Evolutionary conservation across 2,113 vertebrate species (phyloP).

Genomic region (Gorsachius goisagi): DNA sequence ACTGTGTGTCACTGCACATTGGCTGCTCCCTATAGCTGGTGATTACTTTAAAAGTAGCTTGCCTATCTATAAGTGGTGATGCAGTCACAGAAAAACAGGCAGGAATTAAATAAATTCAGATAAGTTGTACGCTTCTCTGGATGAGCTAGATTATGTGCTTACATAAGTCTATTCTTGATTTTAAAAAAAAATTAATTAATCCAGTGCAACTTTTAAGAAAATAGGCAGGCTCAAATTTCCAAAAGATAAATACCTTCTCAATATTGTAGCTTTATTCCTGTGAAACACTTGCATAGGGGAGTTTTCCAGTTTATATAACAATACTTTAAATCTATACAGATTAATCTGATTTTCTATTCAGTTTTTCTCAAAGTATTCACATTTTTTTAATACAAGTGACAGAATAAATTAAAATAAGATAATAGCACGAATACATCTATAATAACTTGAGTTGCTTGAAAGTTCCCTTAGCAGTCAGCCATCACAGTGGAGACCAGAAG

Average conservation of each 20-base stretch:
- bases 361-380: neutral
- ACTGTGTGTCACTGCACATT: neutral
- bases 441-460: neutral
- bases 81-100: neutral
- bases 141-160: neutral
- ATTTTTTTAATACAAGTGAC: neutral
- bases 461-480: neutral
- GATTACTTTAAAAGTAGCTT: neutral
- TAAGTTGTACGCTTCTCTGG: neutral
- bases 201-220: neutral
- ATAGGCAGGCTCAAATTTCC: neutral
- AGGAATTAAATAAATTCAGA: neutral
- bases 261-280: neutral
- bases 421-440: neutral
- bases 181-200: neutral
- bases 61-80: neutral
- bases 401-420: neutral
- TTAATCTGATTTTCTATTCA: neutral
- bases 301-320: neutral
- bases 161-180: neutral
- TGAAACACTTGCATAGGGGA: neutral
- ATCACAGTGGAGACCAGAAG: neutral
- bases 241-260: neutral
- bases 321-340: neutral
- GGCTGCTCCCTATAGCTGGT: neutral